phyloP scores from a whole-genome alignment of 2,888 invertebrate species.

The Aspidapion aeneum region DNA sequence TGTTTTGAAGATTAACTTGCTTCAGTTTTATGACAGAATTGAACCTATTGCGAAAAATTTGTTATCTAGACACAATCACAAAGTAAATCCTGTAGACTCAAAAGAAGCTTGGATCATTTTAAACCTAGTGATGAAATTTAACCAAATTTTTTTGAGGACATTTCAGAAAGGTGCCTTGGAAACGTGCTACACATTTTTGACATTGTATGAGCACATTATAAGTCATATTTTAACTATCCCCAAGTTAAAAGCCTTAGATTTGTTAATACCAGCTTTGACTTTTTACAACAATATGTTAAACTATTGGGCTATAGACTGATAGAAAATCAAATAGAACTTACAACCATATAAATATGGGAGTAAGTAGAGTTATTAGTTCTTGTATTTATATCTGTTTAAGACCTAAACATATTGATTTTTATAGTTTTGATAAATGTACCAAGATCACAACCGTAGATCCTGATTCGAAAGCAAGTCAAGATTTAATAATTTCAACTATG shows the following conservation, averaged over 20 bases:
- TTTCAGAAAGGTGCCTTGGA: slow-evolving; percentile 54
- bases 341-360: slow-evolving; percentile 33
- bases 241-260: slow-evolving; percentile 55
- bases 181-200: slow-evolving; percentile 59
- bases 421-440: slow-evolving; percentile 31
- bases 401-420: slow-evolving; percentile 39
- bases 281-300: slow-evolving; percentile 33
- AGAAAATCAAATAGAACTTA: slow-evolving; percentile 32
- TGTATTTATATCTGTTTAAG: slow-evolving; percentile 38
- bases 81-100: slow-evolving; percentile 32
- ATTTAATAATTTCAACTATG: slow-evolving; percentile 35
- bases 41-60: slow-evolving; percentile 28
- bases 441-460: slow-evolving; percentile 28
- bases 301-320: slow-evolving; percentile 33
- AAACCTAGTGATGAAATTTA: slow-evolving; percentile 34
- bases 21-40: slow-evolving; percentile 31
- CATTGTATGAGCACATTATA: slow-evolving; percentile 60
- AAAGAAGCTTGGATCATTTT: slow-evolving; percentile 38
- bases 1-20: slow-evolving; percentile 34
- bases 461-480: slow-evolving; percentile 26
- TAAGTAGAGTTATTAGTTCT: slow-evolving; percentile 38
- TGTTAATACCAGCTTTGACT: slow-evolving; percentile 43
- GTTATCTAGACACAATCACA: slow-evolving; percentile 26
- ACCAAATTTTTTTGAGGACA: slow-evolving; percentile 40
- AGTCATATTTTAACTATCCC: slow-evolving; percentile 58